Evolutionary conservation across 53 echinoderm and acorn worm genomes (phyloP), one percentile per base, ranked within the genome.

Genomic region (Apostichopus leukothele): DNA sequence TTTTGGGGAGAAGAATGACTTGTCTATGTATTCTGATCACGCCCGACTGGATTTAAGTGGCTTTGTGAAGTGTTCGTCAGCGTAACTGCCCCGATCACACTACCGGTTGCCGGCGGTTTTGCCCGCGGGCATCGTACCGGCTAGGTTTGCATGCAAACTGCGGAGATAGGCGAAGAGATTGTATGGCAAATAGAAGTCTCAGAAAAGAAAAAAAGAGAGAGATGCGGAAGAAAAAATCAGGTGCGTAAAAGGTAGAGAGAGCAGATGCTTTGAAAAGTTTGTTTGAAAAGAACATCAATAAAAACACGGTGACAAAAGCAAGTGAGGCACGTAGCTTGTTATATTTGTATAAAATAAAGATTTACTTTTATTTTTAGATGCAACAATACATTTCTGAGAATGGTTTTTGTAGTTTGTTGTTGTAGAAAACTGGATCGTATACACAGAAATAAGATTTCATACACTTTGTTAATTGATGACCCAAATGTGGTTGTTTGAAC

Each of bases 51-150:
- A 67, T 50, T 22, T 66, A 68, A 86, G 86, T 67, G 86, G 71
- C 67, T 67, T 67, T 61, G 86, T 86, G 71, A 51, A 86, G 86
- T 86, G 86, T 66, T 68, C 66, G 50, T 66, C 86, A 61, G 71
- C 86, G 86, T 66, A 66, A 86, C 71, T 68, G 86, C 71, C 86
- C 67, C 39, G 66, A 63, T 86, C 86, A 67, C 39, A 66, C 86
- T 86, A 86, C 86, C 86, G 86, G 86, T 86, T 13, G 86, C 86
- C 86, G 67, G 51, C 67, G 86, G 86, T 66, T 60, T 66, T 50
- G 86, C 86, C 86, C 50, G n/a, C 61, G 86, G 86, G 86, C 86
- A 86, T 51, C 61, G 50, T 50, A 67, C 66, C 86, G 86, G 86
- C 86, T 86, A 20, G 71, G 86, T 60, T 67, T 86, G 67, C 86